phyloP scores from a whole-genome alignment of 2,888 invertebrate genomes.

The Leptothorax acervorum region DNA sequence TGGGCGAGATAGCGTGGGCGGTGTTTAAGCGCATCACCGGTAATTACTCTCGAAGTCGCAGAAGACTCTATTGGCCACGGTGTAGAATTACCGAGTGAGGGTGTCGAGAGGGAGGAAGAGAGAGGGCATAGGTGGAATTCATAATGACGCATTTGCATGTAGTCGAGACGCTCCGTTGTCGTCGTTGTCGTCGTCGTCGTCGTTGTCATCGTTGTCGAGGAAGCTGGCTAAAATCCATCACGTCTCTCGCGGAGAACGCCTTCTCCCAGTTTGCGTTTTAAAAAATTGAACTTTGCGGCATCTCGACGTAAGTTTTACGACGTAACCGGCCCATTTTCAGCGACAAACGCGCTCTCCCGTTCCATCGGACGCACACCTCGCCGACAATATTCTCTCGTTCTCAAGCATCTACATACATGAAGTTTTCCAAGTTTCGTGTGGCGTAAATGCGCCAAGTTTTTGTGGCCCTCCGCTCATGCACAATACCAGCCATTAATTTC shows the following conservation, averaged over 20 bases:
- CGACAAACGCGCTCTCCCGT: constrained; percentile 29
- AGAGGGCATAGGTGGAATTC: constrained; percentile 73
- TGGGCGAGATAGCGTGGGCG: constrained; percentile 79
- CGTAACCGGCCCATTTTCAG: constrained; percentile 63
- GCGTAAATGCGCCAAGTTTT: constrained; percentile 19
- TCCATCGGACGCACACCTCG: background rate
- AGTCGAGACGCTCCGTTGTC: constrained; percentile 40
- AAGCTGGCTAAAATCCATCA: constrained; percentile 64
- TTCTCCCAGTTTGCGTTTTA: constrained; percentile 57
- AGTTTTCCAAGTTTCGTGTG: constrained; percentile 35
- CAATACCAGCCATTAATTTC: constrained; percentile 12
- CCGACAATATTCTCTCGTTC: constrained; percentile 19
- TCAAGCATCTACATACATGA: constrained; percentile 10
- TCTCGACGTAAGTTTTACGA: constrained; percentile 57
- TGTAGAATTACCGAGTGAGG: constrained; percentile 76
- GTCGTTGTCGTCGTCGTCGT: constrained; percentile 7
- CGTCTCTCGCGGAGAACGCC: constrained; percentile 59
- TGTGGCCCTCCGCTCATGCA: background rate
- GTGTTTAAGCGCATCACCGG: constrained; percentile 79
- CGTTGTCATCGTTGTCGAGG: constrained; percentile 32
- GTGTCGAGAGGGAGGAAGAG: constrained; percentile 41
- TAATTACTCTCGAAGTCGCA: constrained; percentile 80
- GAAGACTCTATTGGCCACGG: constrained; percentile 79
- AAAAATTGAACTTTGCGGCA: constrained; percentile 43
- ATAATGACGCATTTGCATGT: constrained; percentile 74